These are phyloP conservation scores for Brachionus rotundiformis DNA, from an alignment of 1,140 invertebrate genomes.

Conservation along the genomic window DNA sequence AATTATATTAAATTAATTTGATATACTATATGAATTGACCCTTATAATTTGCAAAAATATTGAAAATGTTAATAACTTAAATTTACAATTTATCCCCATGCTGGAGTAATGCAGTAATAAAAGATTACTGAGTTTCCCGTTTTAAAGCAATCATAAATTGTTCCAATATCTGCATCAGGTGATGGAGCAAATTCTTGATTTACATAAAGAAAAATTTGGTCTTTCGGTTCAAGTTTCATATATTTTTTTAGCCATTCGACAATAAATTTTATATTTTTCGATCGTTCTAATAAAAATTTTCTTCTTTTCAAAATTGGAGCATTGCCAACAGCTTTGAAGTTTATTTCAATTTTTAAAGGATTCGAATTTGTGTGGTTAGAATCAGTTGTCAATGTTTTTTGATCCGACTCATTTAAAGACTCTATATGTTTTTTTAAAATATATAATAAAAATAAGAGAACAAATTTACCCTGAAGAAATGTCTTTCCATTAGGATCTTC, in stretches of 20 bases:
- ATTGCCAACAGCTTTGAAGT: constrained; percentile 89
- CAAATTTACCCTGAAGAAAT: neutral
- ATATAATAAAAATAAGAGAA: neutral
- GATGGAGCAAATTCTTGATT: constrained; percentile 52
- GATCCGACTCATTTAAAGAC: neutral
- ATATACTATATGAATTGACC: too few species aligned
- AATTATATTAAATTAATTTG: too few species aligned
- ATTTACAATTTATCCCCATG: constrained; percentile 48
- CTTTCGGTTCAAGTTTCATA: constrained; percentile 62
- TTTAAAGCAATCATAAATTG: constrained; percentile 45
- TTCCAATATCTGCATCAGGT: constrained; percentile 36
- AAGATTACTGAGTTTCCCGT: constrained; percentile 21
- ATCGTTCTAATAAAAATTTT: constrained; percentile 85
- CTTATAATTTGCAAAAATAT: too few species aligned
- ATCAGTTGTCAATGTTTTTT: neutral
- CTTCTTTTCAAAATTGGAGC: constrained; percentile 95
- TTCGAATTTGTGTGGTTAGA: neutral
- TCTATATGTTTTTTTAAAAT: neutral
- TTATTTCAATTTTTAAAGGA: constrained; percentile 76
- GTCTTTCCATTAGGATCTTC: neutral
- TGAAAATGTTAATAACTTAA: too few species aligned
- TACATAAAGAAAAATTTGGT: constrained; percentile 51
- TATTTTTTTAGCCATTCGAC: constrained; percentile 86
- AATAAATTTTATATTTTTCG: constrained; percentile 82
- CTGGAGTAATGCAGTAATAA: constrained; percentile 41